Base-by-base conservation (phyloP, 2,888 invertebrate species). In the Hedya salicella region DNA sequence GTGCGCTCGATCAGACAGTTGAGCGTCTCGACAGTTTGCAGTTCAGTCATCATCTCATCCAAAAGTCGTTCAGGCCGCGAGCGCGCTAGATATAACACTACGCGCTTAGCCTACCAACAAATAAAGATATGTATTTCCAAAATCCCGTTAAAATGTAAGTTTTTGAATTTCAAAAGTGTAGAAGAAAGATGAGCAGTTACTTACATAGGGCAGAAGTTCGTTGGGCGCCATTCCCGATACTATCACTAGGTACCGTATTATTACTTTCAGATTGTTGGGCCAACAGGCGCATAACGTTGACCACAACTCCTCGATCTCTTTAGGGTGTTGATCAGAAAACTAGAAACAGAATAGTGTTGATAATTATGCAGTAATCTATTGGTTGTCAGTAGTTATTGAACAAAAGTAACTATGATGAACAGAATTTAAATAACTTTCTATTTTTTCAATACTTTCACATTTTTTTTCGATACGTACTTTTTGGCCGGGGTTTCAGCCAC, bases 141-240 rank as follows among this genome's bases (percentile, higher is more conserved):
- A n/a, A n/a, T n/a, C n/a, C n/a, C n/a, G n/a, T n/a, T n/a, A n/a
- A n/a, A n/a, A n/a, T n/a, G n/a, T n/a, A 25, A 6, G 6, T 25
- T 25, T 25, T 6, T 6, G 25, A 25, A 25, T 6, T 25, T 6
- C 4, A 9, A 36, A 36, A 36, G 11, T 36, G 11, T 25, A 56
- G 6, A 54, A 39, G 59, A 21, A 46, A 30, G 14, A 48, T 9
- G 16, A 17, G 36, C 25, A 49, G 30, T n/a, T 70, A 94, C 96
- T 96, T 92, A 98, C 98, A 83, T 97, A 97, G 42, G 97, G 96
- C 52, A 99, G 92, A 2, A 99, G 93, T 83, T 98, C 98, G 74
- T 95, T 96, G 9, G 99, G 98, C n/a, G 99, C 98, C 95, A 99
- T 97, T 62, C 98, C 98, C 13, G 98, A 98, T 68, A 99, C 96